Evolutionary conservation across 2,797 vertebrate species (phyloP).

Genomic region (Cryptoblepharus egeriae): DNA sequence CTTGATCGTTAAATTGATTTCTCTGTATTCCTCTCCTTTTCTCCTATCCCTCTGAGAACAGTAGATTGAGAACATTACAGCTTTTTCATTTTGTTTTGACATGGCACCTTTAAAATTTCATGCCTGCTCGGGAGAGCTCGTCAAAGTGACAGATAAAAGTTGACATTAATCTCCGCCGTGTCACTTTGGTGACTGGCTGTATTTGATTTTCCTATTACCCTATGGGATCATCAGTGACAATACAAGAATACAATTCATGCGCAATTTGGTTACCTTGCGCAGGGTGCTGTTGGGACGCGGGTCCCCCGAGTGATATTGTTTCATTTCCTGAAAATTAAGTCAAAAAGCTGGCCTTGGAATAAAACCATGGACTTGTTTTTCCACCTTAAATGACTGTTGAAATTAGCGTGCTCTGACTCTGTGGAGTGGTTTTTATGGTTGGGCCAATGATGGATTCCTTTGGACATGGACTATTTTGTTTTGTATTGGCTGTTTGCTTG

Average conservation of each 20-base stretch:
- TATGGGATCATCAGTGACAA: slow-evolving; percentile 39
- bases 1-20: slow-evolving; percentile 45
- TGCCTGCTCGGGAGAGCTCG: slow-evolving; percentile 28
- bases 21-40: slow-evolving; percentile 24
- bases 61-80: slow-evolving; percentile 39
- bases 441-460: not conserved
- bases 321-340: slow-evolving; percentile 44
- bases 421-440: not conserved
- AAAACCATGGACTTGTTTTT: not conserved
- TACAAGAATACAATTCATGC: slow-evolving; percentile 24
- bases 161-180: slow-evolving; percentile 47
- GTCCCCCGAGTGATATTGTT: slow-evolving; percentile 24
- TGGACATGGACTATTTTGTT: no score
- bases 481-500: not conserved
- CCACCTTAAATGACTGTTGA: slow-evolving; percentile 2
- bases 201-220: slow-evolving; percentile 45
- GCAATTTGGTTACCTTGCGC: slow-evolving; percentile 30
- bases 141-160: slow-evolving; percentile 45
- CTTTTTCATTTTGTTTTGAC: slow-evolving; percentile 56
- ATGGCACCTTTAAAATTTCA: slow-evolving; percentile 51
- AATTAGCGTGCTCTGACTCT: slow-evolving; percentile 9
- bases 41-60: slow-evolving; percentile 34
- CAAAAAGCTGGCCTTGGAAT: not conserved
- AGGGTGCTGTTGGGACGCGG: not conserved
- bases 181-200: slow-evolving; percentile 35